These are phyloP conservation scores for Verasper variegatus DNA, from an alignment of 2,113 vertebrate species.

Conservation along the genomic window DNA sequence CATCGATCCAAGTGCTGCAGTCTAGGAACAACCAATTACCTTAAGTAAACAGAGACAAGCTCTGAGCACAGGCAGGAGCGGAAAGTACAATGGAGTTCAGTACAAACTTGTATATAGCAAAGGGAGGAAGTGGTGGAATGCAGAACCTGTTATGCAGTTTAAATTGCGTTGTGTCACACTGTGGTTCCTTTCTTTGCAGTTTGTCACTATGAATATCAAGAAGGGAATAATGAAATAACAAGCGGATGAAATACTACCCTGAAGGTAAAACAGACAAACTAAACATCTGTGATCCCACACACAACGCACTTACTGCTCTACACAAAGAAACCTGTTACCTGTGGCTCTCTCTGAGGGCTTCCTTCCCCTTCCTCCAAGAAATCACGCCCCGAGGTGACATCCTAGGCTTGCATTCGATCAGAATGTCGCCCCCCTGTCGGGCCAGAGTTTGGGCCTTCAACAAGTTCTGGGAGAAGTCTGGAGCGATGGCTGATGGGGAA, in stretches of 20 bases:
- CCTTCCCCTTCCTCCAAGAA: conserved; percentile 93
- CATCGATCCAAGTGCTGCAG: conserved; percentile 71
- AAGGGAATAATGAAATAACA: conserved; percentile 51
- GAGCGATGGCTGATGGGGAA: conserved; percentile 73
- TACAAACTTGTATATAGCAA: conserved; percentile 47
- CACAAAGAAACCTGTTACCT: conserved; percentile 66
- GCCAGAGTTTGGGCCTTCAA: conserved; percentile 79
- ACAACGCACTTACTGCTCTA: conserved; percentile 10
- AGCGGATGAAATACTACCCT: conserved; percentile 37
- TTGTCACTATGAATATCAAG: conserved; percentile 67
- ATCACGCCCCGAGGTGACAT: conserved; percentile 93
- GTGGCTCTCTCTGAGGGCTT: conserved; percentile 83
- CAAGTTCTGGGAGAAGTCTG: conserved; percentile 82
- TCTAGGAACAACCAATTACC: conserved; percentile 75
- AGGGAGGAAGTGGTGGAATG: conserved; percentile 26
- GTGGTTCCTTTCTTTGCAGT: conserved; percentile 53
- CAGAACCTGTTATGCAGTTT: conserved; percentile 58
- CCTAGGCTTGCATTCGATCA: conserved; percentile 91
- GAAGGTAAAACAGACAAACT: conserved; percentile 37
- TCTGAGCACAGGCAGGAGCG: conserved; percentile 41
- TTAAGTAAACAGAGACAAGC: conserved; percentile 73
- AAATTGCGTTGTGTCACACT: conserved; percentile 57
- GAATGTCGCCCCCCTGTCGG: conserved; percentile 87
- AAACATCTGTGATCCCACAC: conserved; percentile 25
- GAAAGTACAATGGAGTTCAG: conserved; percentile 47